Base-by-base conservation (phyloP, 1,140 invertebrate species). In the Goniozus legneri region DNA sequence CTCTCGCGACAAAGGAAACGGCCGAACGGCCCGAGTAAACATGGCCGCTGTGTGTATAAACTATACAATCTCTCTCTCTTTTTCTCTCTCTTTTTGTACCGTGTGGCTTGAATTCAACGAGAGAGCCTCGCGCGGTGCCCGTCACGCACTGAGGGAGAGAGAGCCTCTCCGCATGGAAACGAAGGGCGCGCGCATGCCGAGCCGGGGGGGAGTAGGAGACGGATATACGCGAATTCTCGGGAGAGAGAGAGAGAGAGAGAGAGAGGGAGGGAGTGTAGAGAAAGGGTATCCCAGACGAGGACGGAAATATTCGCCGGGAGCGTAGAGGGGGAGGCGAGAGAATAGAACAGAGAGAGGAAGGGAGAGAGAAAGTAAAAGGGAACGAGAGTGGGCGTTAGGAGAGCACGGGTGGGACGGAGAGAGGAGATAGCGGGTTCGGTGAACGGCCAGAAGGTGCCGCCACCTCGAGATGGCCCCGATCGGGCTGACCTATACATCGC, bases 121-220 rank as follows among this genome's bases (percentile, higher is more conserved):
- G n/a, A n/a, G n/a, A n/a, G n/a, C n/a, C n/a, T n/a, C n/a, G n/a
- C n/a, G n/a, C n/a, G n/a, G n/a, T n/a, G n/a, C n/a, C 46, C 56
- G 57, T 57, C 53, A 54, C 55, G 56, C 59, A 67, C 63, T 67
- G 63, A 60, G 44, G 54, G 59, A 60, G 52, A 52, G n/a, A n/a
- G n/a, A n/a, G n/a, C 50, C 8, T 54, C 37, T 54, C n/a, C 54
- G 51, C 53, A 50, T 50, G 47, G 54, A 62, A 49, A 49, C 54
- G 54, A 62, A 62, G 57, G 58, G 56, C 44, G 51, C 32, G 38
- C n/a, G n/a, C 24, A 35, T 13, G 47, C 32, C 27, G 34, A 15
- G 33, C 32, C 37, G 40, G 14, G 36, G 34, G 39, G 22, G 14
- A n/a, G n/a, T n/a, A n/a, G n/a, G n/a, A n/a, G n/a, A n/a, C n/a